Percentiles rank a stretch among this genome's conserved stretches.
These are phyloP conservation scores for Neoascia interrupta DNA, from an alignment of 2,888 invertebrate genomes.

Conservation along the genomic window DNA sequence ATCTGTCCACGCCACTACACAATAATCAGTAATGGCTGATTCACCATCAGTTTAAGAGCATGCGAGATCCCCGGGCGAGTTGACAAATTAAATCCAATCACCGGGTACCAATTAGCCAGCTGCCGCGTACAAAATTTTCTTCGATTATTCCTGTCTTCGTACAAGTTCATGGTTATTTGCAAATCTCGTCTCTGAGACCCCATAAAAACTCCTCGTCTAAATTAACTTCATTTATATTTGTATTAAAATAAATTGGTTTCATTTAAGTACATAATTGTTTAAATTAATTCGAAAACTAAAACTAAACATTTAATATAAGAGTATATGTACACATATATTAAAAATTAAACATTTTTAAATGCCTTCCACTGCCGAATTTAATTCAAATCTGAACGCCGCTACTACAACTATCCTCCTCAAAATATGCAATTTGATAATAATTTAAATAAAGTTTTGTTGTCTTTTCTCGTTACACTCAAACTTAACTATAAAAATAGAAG, in stretches of 20 bases:
- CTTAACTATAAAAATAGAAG: conserved; percentile 15
- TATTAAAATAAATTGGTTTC: conserved; percentile 68
- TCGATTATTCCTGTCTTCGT: too few relatives aligned
- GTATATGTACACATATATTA: conserved; percentile 28
- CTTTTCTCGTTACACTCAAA: conserved; percentile 30
- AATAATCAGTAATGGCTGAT: too few relatives aligned
- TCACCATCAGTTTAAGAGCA: too few relatives aligned
- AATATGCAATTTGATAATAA: conserved; percentile 12
- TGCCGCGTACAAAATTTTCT: too few relatives aligned
- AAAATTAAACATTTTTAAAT: conserved; percentile 37
- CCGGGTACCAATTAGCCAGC: too few relatives aligned
- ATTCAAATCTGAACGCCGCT: conserved; percentile 59
- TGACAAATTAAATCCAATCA: too few relatives aligned
- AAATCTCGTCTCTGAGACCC: too few relatives aligned
- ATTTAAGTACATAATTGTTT: conserved; percentile 64
- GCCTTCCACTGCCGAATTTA: conserved; percentile 57
- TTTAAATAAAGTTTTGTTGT: conserved; percentile 23
- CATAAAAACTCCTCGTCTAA: conserved; percentile 22
- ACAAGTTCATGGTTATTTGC: too few relatives aligned
- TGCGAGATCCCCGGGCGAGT: too few relatives aligned
- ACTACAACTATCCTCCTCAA: conserved; percentile 11
- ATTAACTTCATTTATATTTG: conserved; percentile 66
- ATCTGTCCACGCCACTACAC: too few relatives aligned
- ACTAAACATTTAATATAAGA: conserved; percentile 47
- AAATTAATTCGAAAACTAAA: conserved; percentile 61